A percentile compares a stretch with the other conserved stretches of the same genome.
phyloP scores from a whole-genome alignment of 2,888 invertebrate genomes.

The Calliphora vomitoria region DNA sequence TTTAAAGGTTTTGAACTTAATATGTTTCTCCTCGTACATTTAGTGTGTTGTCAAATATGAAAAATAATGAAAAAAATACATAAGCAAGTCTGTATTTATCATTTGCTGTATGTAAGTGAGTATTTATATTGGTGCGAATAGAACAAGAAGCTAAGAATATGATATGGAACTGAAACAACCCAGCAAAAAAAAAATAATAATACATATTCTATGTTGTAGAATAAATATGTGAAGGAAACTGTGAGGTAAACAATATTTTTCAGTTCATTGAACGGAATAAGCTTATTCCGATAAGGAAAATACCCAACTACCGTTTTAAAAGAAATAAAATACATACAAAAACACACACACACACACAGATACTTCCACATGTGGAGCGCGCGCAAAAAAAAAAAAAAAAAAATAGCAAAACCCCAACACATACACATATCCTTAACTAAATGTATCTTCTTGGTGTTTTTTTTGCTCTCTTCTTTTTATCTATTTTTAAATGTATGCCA shows the following conservation, averaged over 20 bases:
- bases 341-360: slow-evolving; percentile 46
- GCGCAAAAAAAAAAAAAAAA: not conserved
- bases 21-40: not conserved
- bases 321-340: slow-evolving; percentile 59
- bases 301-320: slow-evolving; percentile 66
- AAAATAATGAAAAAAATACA: slow-evolving; percentile 10
- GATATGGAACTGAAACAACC: slow-evolving; percentile 10
- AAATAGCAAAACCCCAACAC: not conserved
- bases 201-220: slow-evolving; percentile 21
- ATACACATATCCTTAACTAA: slow-evolving; percentile 2
- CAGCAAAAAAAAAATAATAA: not conserved
- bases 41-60: slow-evolving; percentile 27
- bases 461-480: not conserved
- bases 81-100: slow-evolving; percentile 23
- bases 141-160: slow-evolving; percentile 7
- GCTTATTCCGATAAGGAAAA: slow-evolving; percentile 82
- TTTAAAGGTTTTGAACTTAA: too few relatives aligned
- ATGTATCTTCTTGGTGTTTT: not conserved
- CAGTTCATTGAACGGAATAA: slow-evolving; percentile 84
- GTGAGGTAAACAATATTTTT: slow-evolving; percentile 83
- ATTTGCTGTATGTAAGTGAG: not conserved
- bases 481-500: slow-evolving; percentile 43
- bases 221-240: slow-evolving; percentile 75
- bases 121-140: slow-evolving; percentile 28
- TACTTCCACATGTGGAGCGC: not conserved